Conservation (phyloP, 2,888 invertebrate genomes). For the Bhutanitis thaidina region DNA sequence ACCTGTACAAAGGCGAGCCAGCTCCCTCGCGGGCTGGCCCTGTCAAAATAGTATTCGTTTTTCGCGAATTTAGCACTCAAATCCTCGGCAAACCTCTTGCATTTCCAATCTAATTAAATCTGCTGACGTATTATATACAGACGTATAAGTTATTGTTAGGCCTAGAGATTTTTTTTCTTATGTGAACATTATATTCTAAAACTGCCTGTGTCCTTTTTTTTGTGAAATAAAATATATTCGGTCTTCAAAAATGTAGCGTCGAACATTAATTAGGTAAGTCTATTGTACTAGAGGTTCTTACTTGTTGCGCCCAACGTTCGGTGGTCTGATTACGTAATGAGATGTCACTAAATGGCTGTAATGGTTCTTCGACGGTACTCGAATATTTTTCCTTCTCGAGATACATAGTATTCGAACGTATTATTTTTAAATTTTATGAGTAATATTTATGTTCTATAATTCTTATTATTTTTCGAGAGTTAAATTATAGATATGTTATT, state of each 20-base stretch:
- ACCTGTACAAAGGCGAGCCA: slow-evolving; percentile 65
- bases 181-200: neutral
- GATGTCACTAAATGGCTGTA: slow-evolving; percentile 28
- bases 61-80: slow-evolving; percentile 40
- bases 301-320: slow-evolving; percentile 63
- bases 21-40: slow-evolving; percentile 51
- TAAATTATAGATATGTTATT: no score
- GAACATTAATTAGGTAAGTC: slow-evolving; percentile 39
- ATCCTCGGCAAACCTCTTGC: neutral
- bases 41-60: slow-evolving; percentile 65
- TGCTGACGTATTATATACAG: neutral
- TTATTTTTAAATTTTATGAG: neutral
- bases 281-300: slow-evolving; percentile 49
- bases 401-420: neutral
- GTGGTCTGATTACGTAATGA: slow-evolving; percentile 60
- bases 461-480: no score
- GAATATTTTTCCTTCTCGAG: neutral
- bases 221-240: slow-evolving; percentile 37
- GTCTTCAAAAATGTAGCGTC: slow-evolving; percentile 57
- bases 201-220: slow-evolving; percentile 12
- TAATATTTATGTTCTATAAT: no score
- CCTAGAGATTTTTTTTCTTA: slow-evolving; percentile 5
- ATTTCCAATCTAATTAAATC: neutral
- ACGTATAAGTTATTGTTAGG: neutral
- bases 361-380: neutral